These are phyloP conservation scores for Scaptomyza montana DNA, from an alignment of 1,140 invertebrate species.

Conservation along the genomic window DNA sequence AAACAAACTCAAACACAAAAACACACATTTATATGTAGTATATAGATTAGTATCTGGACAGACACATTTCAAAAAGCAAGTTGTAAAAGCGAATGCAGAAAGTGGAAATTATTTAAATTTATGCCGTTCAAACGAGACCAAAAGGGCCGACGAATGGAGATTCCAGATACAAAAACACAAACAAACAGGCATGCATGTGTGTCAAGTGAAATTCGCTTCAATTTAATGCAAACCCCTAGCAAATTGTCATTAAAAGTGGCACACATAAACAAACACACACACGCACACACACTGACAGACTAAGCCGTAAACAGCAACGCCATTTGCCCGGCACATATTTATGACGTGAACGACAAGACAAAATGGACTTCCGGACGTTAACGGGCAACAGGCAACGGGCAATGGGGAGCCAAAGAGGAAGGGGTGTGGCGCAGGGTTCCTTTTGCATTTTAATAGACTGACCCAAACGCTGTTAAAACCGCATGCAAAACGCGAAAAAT, in stretches of 20 bases:
- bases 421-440: constrained; percentile 1
- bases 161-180: constrained; percentile 11
- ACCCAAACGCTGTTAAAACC: constrained; percentile 72
- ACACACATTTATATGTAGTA: constrained; percentile 14
- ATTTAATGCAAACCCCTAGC: constrained; percentile 75
- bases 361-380: constrained; percentile 74
- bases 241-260: constrained; percentile 80
- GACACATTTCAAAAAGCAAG: constrained; percentile 35
- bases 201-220: constrained; percentile 72
- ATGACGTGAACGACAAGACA: constrained; percentile 82
- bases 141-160: constrained; percentile 18
- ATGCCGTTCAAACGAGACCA: constrained; percentile 44
- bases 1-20: constrained; percentile 23
- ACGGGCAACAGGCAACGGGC: not conserved
- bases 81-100: constrained; percentile 56
- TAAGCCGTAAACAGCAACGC: constrained; percentile 69
- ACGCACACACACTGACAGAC: constrained; percentile 19
- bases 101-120: constrained; percentile 76
- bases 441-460: constrained; percentile 82
- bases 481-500: constrained; percentile 73
- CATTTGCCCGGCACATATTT: constrained; percentile 72
- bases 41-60: constrained; percentile 1
- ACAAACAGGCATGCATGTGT: constrained; percentile 42
- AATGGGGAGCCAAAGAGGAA: too few species aligned
- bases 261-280: constrained; percentile 53